A percentile compares a stretch with the other conserved stretches of the same genome.
phyloP scores from a whole-genome alignment of 30 jellyfish, hydroid and myxozoan genomes.

The Pseudorhiza aurosa region DNA sequence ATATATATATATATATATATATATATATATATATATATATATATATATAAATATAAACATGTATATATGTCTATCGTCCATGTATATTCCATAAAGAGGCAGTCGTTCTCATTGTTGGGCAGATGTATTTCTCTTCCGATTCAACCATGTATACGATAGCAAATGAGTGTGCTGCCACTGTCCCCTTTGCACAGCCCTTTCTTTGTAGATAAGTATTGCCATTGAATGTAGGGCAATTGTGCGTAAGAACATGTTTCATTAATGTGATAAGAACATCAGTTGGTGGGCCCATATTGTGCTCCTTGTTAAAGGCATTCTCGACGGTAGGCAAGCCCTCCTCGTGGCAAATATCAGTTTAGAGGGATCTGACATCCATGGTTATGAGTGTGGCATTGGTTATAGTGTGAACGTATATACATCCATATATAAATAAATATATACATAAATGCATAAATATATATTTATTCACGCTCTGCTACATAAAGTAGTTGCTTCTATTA shows the following conservation, averaged over 20 bases:
- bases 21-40: too few relatives aligned
- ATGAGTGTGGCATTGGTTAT: slow-evolving; percentile 19
- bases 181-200: slow-evolving; percentile 56
- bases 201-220: slow-evolving; percentile 10
- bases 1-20: too few relatives aligned
- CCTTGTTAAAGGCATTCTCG: not conserved
- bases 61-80: too few relatives aligned
- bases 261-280: not conserved
- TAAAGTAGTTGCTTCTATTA: too few relatives aligned
- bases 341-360: slow-evolving; percentile 20
- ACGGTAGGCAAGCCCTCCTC: not conserved
- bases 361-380: slow-evolving; percentile 48
- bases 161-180: slow-evolving; percentile 48
- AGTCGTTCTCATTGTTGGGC: not conserved
- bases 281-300: not conserved
- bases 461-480: too few relatives aligned
- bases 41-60: too few relatives aligned
- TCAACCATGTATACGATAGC: slow-evolving; percentile 30
- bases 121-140: slow-evolving; percentile 16
- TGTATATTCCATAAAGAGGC: slow-evolving; percentile 1
- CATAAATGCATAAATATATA: too few relatives aligned
- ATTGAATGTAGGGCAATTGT: slow-evolving; percentile 21
- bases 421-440: too few relatives aligned
- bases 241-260: slow-evolving; percentile 18
- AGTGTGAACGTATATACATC: too few relatives aligned